Evolutionary conservation across 2,797 vertebrate species (phyloP).

Genomic region (Morelia viridis): DNA sequence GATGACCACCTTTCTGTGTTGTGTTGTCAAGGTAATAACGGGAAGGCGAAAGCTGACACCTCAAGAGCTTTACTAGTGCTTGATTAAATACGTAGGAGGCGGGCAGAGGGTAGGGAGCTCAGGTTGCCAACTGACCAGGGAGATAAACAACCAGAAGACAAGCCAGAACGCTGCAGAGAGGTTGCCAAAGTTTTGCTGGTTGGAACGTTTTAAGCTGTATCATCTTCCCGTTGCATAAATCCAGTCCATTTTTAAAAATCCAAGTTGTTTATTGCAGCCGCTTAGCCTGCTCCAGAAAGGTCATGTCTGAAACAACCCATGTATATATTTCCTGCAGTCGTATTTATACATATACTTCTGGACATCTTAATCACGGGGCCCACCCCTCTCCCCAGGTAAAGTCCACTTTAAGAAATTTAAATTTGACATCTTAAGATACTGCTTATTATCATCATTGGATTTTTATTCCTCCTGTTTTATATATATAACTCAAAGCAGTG

Average conservation of each 20-base stretch:
- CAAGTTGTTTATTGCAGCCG: neutral
- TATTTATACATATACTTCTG: no score
- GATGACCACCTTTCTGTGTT: slow-evolving; percentile 34
- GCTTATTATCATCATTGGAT: no score
- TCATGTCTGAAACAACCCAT: no score
- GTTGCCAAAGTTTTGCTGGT: neutral
- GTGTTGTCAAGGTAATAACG: slow-evolving; percentile 64
- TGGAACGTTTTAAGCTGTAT: neutral
- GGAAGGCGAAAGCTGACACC: slow-evolving; percentile 16
- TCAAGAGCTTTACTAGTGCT: neutral
- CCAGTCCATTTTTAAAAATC: neutral
- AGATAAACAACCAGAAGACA: neutral
- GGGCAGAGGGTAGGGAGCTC: no score
- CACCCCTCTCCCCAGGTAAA: no score
- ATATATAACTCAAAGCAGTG: no score
- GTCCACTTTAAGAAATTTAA: no score
- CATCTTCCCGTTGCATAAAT: neutral
- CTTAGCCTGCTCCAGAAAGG: neutral
- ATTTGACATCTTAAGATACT: no score
- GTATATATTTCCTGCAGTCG: no score
- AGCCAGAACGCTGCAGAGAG: neutral
- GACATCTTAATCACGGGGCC: no score
- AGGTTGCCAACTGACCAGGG: neutral
- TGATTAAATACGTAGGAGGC: slow-evolving; percentile 12
- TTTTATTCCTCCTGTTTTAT: no score